Evolutionary conservation across 2,797 vertebrate genomes (phyloP).

Genomic region (Tarsius wallacei): DNA sequence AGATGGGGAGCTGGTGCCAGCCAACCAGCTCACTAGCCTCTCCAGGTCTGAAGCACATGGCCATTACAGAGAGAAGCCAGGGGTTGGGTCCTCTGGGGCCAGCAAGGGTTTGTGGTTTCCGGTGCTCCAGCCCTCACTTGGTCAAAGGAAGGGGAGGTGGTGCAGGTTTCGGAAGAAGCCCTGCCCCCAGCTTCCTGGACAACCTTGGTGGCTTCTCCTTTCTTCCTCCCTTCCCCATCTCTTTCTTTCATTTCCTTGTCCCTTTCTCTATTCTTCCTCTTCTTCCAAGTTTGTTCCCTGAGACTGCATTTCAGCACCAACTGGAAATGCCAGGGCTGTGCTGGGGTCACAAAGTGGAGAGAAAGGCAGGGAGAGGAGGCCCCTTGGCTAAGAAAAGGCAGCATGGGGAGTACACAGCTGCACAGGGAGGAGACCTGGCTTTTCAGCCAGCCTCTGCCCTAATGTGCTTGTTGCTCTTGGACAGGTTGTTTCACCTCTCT

Average conservation of each 20-base stretch:
- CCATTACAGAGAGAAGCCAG: not conserved
- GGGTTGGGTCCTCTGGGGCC: not conserved
- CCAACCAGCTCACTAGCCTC: not conserved
- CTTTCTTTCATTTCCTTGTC: not conserved
- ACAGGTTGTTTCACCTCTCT: not conserved
- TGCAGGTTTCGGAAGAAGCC: not conserved
- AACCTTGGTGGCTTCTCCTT: not conserved
- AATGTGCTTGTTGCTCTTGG: not conserved
- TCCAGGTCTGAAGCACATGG: not conserved
- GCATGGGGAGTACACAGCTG: not conserved
- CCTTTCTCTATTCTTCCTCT: not conserved
- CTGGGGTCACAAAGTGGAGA: not conserved
- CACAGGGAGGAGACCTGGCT: not conserved
- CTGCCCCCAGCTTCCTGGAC: not conserved
- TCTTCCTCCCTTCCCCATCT: too few relatives aligned
- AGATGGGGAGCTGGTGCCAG: not conserved
- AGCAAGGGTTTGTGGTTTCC: not conserved
- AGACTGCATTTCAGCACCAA: constrained; percentile 34
- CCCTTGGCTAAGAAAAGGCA: not conserved
- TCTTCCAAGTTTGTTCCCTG: constrained; percentile 13
- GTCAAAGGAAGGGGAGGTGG: not conserved
- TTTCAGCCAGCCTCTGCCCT: not conserved
- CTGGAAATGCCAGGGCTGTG: not conserved
- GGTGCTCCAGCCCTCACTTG: not conserved
- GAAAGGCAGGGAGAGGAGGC: too few relatives aligned